Conservation (phyloP, 2,113 vertebrate genomes). For the Castor canadensis region DNA sequence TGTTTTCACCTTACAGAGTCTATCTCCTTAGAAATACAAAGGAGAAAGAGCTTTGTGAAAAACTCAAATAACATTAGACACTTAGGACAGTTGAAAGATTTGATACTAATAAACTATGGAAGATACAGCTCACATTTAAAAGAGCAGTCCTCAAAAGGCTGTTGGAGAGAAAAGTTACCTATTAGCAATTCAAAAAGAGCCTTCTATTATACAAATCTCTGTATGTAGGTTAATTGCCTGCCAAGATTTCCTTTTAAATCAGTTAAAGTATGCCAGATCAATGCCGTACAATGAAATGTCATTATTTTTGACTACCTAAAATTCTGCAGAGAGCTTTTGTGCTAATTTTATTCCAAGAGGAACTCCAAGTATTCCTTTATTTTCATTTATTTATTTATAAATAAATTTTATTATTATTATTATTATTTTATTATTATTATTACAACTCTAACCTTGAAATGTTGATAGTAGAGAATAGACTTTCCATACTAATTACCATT, state of each 20-base stretch:
- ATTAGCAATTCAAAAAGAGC: conserved; percentile 52
- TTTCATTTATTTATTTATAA: not conserved
- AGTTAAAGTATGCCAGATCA: conserved; percentile 65
- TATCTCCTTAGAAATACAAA: not conserved
- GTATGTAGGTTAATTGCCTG: conserved; percentile 59
- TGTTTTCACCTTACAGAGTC: not conserved
- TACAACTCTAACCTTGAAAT: not conserved
- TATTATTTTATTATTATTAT: conserved; percentile 5
- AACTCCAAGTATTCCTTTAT: not conserved
- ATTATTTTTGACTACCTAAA: conserved; percentile 61
- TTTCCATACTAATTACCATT: not conserved
- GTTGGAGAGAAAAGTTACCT: not conserved
- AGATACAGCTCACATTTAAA: not conserved
- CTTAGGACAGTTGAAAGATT: not conserved
- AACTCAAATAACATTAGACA: not conserved
- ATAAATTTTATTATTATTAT: not conserved
- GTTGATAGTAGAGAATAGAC: not conserved
- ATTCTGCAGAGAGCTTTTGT: not conserved
- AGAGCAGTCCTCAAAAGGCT: not conserved
- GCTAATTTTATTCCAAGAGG: not conserved
- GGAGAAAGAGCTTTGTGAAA: not conserved
- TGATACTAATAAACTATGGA: conserved; percentile 42
- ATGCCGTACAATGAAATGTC: conserved; percentile 56
- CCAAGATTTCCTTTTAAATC: conserved; percentile 65
- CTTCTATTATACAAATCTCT: conserved; percentile 64